Base-by-base conservation (phyloP, 2,113 vertebrate species). In the Apodemus sylvaticus region DNA sequence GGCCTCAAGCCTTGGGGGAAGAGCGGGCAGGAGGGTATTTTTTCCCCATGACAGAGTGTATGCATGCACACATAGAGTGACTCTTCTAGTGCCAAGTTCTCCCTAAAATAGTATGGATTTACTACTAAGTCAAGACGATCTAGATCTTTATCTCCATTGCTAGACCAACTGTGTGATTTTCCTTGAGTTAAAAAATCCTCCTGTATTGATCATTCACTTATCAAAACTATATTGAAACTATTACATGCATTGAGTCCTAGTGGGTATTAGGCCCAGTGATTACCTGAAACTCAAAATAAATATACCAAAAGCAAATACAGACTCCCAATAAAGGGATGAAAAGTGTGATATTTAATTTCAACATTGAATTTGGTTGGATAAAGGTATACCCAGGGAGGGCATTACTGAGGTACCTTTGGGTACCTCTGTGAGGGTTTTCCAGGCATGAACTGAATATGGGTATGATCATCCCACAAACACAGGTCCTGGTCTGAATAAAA, bases 201-300 rank as follows among this genome's bases (percentile, higher is more conserved):
- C 17, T 51, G 3, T 86, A 34, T 34, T 53, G 2, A 62, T 70
- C 42, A 76, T 91, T 89, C 13, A 92, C 34, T 74, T 62, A 70
- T 36, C 9, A 45, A 70, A 73, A 62, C 85, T 64, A 48, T 58
- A 29, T 42, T 89, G 70, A 91, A 71, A 8, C 62, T 78, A 34
- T 51, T 42, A 39, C 16, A 0, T 22, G 19, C 4, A 24, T 22
- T 9, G 7, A 58, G 51, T 89, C 70, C 66, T 66, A 64, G 1
- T 36, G 26, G 31, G 26, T 19, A 70, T 2, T 48, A 12, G 19
- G 2, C 14, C 22, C 62, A 66, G 20, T 31, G 42, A 86, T 66
- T 48, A 66, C 45, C 62, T 66, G 71, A 94, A 60, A 83, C 42
- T 60, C 14, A 62, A 94, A 93, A 55, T 62, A 68, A 90, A 73